These are phyloP conservation scores for Paramacrobiotus metropolitanus DNA, from an alignment of 1,140 invertebrate genomes.

Conservation along the genomic window DNA sequence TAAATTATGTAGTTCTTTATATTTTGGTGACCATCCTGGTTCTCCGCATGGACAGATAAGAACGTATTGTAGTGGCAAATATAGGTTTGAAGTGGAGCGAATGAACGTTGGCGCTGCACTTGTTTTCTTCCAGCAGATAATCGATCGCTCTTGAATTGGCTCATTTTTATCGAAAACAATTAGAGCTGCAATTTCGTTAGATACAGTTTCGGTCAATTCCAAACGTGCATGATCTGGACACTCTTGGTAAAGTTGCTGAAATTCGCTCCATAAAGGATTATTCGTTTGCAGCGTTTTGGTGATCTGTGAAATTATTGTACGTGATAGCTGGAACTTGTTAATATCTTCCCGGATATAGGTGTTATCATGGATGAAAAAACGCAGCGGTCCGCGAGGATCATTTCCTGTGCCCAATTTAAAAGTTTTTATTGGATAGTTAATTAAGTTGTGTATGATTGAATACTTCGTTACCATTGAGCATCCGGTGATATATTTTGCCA, in stretches of 20 bases:
- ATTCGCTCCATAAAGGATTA: not conserved
- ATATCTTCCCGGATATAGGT: not conserved
- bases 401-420: too few species aligned
- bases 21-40: conserved; percentile 6
- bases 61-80: conserved; percentile 8
- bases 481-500: not conserved
- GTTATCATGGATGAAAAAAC: not conserved
- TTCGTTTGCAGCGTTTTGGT: too few species aligned
- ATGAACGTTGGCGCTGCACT: not conserved
- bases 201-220: not conserved
- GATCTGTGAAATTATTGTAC: not conserved
- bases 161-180: not conserved
- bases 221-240: not conserved
- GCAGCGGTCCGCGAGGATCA: not conserved
- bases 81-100: conserved; percentile 4
- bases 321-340: not conserved
- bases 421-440: too few species aligned
- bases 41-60: conserved; percentile 7
- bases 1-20: conserved; percentile 5
- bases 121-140: not conserved
- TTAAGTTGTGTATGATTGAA: too few species aligned
- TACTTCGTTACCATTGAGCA: not conserved
- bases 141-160: not conserved
- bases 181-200: not conserved
- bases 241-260: not conserved